A percentile compares a stretch with the other conserved stretches of the same genome.
These are phyloP conservation scores for Pomacea maculata DNA, from an alignment of 1,140 invertebrate genomes.

Conservation along the genomic window DNA sequence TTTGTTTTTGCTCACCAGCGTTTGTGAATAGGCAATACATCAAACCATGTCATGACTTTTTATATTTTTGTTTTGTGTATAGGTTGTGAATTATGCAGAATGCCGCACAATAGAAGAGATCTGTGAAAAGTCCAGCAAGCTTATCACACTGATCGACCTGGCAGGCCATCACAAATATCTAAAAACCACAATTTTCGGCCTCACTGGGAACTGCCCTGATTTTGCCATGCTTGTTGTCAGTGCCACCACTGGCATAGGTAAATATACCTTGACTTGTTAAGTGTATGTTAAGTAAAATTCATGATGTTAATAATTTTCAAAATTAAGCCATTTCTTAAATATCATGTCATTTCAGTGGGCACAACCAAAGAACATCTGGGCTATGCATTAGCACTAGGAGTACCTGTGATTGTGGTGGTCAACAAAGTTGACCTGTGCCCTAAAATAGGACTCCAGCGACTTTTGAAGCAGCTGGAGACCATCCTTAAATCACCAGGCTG, in stretches of 20 bases:
- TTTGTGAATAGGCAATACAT: too few species aligned
- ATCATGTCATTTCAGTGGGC: slow-evolving; percentile 73
- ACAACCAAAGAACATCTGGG: slow-evolving; percentile 99
- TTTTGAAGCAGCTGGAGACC: slow-evolving; percentile 88
- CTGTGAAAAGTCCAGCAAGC: slow-evolving; percentile 67
- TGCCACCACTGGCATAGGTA: slow-evolving; percentile 67
- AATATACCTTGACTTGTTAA: slow-evolving; percentile 12
- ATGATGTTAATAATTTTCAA: background rate
- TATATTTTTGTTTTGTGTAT: slow-evolving; percentile 15
- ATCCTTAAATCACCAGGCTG: slow-evolving; percentile 98
- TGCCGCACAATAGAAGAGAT: slow-evolving; percentile 94
- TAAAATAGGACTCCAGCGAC: slow-evolving; percentile 93
- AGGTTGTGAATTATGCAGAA: slow-evolving; percentile 87
- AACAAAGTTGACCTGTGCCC: slow-evolving; percentile 99
- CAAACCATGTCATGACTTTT: too few species aligned
- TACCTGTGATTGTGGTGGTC: slow-evolving; percentile 99
- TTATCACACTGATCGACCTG: slow-evolving; percentile 93
- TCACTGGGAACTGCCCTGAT: slow-evolving; percentile 94
- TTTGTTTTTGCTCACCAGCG: background rate
- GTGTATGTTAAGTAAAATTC: background rate
- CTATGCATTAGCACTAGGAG: slow-evolving; percentile 90
- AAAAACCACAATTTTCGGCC: slow-evolving; percentile 91
- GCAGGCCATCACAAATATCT: slow-evolving; percentile 97
- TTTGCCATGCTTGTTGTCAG: slow-evolving; percentile 91
- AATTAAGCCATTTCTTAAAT: background rate